Percentiles rank a stretch among this genome's conserved stretches.
These are phyloP conservation scores for Pelagia noctiluca DNA, from an alignment of 30 jellyfish, hydroid and myxozoan genomes.

Conservation along the genomic window DNA sequence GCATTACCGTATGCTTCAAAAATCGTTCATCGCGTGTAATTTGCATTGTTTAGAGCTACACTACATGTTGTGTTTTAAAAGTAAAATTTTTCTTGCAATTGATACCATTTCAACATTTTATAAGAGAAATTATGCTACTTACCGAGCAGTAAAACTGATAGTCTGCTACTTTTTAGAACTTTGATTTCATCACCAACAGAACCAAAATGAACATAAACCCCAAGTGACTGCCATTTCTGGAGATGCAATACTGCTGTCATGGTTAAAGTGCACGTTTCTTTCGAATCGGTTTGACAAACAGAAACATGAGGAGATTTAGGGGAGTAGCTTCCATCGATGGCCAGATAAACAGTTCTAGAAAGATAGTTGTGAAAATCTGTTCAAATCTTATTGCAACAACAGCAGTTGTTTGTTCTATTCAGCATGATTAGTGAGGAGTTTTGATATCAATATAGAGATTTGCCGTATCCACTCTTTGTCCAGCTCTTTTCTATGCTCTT, in stretches of 20 bases:
- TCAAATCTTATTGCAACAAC: too few relatives aligned
- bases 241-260: constrained; percentile 28
- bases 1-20: too few relatives aligned
- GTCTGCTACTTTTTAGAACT: constrained; percentile 39
- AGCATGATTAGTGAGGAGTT: too few relatives aligned
- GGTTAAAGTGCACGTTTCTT: constrained; percentile 24
- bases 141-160: constrained; percentile 62
- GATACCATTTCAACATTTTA: not conserved
- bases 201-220: constrained; percentile 14
- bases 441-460: too few relatives aligned
- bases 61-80: too few relatives aligned
- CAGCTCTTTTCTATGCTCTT: too few relatives aligned
- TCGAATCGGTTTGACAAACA: constrained; percentile 22
- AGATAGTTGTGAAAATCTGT: not conserved
- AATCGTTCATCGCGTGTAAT: too few relatives aligned
- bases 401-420: too few relatives aligned
- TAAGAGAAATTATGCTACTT: not conserved
- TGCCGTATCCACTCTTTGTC: too few relatives aligned
- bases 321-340: constrained; percentile 29
- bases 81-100: too few relatives aligned
- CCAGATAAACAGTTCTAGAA: constrained; percentile 17
- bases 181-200: constrained; percentile 34
- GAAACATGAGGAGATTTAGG: constrained; percentile 26
- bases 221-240: constrained; percentile 74
- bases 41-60: too few relatives aligned